Evolutionary conservation across 2,888 invertebrate genomes (phyloP).

Genomic region (Tenodera sinensis): DNA sequence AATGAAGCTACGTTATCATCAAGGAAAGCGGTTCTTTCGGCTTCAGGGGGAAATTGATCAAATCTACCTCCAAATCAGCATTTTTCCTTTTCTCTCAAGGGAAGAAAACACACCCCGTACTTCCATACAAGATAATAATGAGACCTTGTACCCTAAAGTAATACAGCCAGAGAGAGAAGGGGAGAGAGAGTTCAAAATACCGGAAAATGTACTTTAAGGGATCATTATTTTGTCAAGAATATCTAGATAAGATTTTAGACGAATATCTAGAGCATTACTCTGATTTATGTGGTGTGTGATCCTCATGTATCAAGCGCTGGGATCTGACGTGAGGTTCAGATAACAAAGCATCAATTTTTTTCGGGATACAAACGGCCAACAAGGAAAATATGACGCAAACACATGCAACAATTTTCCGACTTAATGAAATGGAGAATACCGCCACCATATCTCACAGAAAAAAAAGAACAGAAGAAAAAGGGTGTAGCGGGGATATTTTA

Average conservation of each 20-base stretch:
- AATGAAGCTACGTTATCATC: not conserved
- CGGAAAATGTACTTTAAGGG: slow-evolving; percentile 5
- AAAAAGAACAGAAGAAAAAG: not conserved
- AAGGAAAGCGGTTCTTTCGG: not conserved
- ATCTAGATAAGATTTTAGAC: not conserved
- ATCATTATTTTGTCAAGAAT: not conserved
- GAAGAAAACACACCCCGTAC: slow-evolving; percentile 1
- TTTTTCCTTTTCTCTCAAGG: not conserved
- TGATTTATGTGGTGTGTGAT: not conserved
- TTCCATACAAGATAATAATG: slow-evolving; percentile 16
- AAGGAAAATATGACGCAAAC: not conserved
- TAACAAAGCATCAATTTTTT: not conserved
- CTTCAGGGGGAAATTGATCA: slow-evolving; percentile 11
- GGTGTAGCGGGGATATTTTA: not conserved
- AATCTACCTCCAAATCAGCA: not conserved
- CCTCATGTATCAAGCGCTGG: not conserved
- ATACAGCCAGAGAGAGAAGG: not conserved
- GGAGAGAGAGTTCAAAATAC: not conserved
- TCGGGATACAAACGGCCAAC: not conserved
- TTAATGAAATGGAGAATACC: not conserved
- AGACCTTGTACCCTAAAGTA: slow-evolving; percentile 1
- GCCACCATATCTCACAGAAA: not conserved
- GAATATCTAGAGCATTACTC: not conserved
- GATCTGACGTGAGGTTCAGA: not conserved
- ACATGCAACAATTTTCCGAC: not conserved